These are phyloP conservation scores for Eurytoma californica DNA, from an alignment of 2,888 invertebrate species.

Conservation along the genomic window DNA sequence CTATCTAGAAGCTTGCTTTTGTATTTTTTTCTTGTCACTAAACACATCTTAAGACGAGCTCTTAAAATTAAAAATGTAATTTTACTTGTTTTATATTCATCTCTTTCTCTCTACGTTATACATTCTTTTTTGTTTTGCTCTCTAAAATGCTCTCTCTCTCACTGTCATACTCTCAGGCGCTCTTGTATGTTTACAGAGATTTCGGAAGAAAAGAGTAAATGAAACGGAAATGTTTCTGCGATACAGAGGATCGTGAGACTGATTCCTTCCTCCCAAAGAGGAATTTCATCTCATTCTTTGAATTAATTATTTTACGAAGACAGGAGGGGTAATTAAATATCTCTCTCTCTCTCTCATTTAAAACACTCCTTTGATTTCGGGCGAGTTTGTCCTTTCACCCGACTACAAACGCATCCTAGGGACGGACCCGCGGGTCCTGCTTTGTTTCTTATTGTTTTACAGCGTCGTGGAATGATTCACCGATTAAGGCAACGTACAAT, in stretches of 20 bases:
- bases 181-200: conserved; percentile 28
- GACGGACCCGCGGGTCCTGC: conserved; percentile 9
- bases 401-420: conserved; percentile 7
- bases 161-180: conserved; percentile 11
- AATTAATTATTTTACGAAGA: conserved; percentile 38
- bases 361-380: conserved; percentile 40
- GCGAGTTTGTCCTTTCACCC: conserved; percentile 35
- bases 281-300: not conserved
- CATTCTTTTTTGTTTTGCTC: conserved; percentile 5
- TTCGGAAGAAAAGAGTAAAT: conserved; percentile 51
- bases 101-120: conserved; percentile 28
- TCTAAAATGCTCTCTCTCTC: not conserved
- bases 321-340: not conserved
- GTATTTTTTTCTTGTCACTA: conserved; percentile 62
- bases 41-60: conserved; percentile 73
- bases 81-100: conserved; percentile 62
- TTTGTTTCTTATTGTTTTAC: conserved; percentile 35
- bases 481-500: conserved; percentile 58
- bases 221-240: conserved; percentile 24
- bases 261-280: conserved; percentile 34
- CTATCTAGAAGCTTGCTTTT: conserved; percentile 74
- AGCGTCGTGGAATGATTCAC: conserved; percentile 58
- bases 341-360: conserved; percentile 8
- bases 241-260: conserved; percentile 53
- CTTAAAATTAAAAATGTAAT: conserved; percentile 73